Conservation (phyloP, 1,140 invertebrate genomes). For the Mylabris phalerata region DNA sequence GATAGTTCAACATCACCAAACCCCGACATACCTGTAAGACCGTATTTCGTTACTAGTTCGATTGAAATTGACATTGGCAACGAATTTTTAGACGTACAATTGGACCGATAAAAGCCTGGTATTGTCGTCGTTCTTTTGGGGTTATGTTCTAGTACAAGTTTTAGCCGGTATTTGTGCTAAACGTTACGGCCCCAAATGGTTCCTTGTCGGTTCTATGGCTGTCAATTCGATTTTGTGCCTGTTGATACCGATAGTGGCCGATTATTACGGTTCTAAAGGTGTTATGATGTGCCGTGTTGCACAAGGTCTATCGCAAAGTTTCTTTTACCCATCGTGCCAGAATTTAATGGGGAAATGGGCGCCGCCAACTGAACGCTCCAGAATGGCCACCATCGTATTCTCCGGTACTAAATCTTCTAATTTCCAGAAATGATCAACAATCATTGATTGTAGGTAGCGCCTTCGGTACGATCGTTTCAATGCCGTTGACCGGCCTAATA, state of each 20-base stretch:
- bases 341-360: constrained; percentile 72
- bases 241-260: constrained; percentile 43
- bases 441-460: constrained; percentile 47
- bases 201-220: constrained; percentile 52
- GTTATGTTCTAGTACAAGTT: constrained; percentile 49
- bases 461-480: constrained; percentile 63
- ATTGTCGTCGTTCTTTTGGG: constrained; percentile 61
- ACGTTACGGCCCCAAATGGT: constrained; percentile 53
- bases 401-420: neutral
- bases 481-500: constrained; percentile 61
- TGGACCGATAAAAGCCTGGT: constrained; percentile 49
- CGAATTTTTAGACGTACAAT: constrained; percentile 27
- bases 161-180: constrained; percentile 60
- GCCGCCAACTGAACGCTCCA: constrained; percentile 50
- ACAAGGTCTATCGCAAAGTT: constrained; percentile 70
- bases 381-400: constrained; percentile 5
- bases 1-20: constrained; percentile 31
- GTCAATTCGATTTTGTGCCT: constrained; percentile 47
- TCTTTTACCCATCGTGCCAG: constrained; percentile 70
- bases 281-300: constrained; percentile 56
- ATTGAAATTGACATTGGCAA: neutral
- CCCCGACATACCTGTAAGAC: constrained; percentile 26
- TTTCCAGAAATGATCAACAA: no score
- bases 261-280: constrained; percentile 40
- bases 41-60: neutral